Base-by-base conservation (phyloP, 2,888 invertebrate species). In the Deilephila porcellus region DNA sequence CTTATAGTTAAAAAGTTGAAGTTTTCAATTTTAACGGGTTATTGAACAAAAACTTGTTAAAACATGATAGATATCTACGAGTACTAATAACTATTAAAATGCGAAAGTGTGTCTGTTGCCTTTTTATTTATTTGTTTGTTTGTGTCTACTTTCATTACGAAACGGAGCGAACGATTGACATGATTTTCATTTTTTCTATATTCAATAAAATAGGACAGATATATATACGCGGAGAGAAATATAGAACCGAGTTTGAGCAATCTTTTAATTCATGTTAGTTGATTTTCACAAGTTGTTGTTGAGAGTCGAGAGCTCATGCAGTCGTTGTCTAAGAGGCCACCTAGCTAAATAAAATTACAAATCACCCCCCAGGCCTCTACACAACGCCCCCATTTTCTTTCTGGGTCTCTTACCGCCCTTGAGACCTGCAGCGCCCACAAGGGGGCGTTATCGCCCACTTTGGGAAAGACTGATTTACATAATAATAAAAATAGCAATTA, bases 341-440 rank as follows among this genome's bases (percentile, higher is more conserved):
- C 53, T 53, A 53, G 53, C 53, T 19, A 53, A 53, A 17, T 19
- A 53, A 53, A 53, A 53, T 19, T 53, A 53, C 53, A 53, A 53
- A 53, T 53, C 53, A 53, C 17, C 53, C 53, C 37, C 67, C 73
- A 76, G 74, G 75, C 74, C 71, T 76, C 72, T 60, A 76, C 72
- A 72, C 73, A 56, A 74, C 19, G 53, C 53, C 6, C 17, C 17
- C 53, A 53, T 53, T 53, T 37, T 37, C 37, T 37, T 37, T 37
- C 74, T 72, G 67, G 71, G 72, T 75, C 73, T 74, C 74, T 76
- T 76, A 71, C 71, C 37, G 71, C 71, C 64, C 37, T 71, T 25
- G 11, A 64, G 29, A 29, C 59, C 59, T 71, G 53, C 64, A 74
- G 71, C 71, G 64, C 71, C 71, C 71, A 71, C 64, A 71, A 71